Conservation (phyloP, 2,113 vertebrate species). For the Plecturocebus donacophilus region DNA sequence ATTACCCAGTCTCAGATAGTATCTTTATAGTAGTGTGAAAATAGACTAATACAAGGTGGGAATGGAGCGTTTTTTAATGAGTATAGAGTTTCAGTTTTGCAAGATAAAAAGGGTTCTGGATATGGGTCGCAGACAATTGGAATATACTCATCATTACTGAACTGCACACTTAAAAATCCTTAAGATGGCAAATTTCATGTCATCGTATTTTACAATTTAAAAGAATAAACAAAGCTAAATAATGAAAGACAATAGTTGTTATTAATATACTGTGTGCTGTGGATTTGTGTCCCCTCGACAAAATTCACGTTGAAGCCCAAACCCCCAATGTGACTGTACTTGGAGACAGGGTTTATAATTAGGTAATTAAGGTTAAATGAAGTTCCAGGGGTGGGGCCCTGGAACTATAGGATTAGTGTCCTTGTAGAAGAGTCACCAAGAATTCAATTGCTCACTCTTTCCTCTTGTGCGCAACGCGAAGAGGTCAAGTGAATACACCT, state of each 20-base stretch:
- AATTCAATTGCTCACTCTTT: neutral
- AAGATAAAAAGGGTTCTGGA: neutral
- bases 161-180: neutral
- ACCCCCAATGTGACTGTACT: neutral
- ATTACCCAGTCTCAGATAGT: too few relatives aligned
- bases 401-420: neutral
- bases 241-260: neutral
- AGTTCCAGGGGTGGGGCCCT: neutral
- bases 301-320: neutral
- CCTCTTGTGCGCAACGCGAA: neutral
- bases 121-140: neutral
- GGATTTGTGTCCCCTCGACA: neutral
- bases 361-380: neutral
- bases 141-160: neutral
- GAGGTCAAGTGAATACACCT: too few relatives aligned
- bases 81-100: neutral
- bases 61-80: neutral
- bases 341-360: neutral
- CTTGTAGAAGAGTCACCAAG: neutral
- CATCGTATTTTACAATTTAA: neutral
- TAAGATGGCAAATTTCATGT: neutral
- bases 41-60: too few relatives aligned
- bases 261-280: neutral
- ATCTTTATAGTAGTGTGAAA: too few relatives aligned
- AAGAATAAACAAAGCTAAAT: neutral